Conservation (phyloP, 1,140 invertebrate species). For the Monomorium pharaonis region DNA sequence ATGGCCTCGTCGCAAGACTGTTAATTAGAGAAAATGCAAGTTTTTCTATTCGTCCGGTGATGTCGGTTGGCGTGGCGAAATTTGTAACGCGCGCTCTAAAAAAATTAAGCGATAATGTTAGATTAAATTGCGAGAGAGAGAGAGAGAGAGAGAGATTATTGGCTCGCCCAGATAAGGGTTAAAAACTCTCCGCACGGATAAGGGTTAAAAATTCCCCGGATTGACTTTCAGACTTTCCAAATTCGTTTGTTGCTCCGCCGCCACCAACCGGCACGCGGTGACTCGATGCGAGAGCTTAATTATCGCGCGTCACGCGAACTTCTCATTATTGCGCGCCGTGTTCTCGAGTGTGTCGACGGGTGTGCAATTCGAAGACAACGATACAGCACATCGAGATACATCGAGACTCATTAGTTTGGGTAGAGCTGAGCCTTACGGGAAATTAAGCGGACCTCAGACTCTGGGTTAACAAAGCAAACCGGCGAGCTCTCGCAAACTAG, state of each 20-base stretch:
- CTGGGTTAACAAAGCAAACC: constrained; percentile 6
- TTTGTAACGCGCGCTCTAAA: not conserved
- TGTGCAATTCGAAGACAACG: constrained; percentile 57
- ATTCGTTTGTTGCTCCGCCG: constrained; percentile 63
- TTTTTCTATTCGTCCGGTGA: not conserved
- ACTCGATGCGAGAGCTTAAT: constrained; percentile 65
- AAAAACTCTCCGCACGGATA: constrained; percentile 35
- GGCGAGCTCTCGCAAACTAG: not conserved
- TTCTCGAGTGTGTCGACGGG: constrained; percentile 59
- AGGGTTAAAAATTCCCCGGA: constrained; percentile 36
- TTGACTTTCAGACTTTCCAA: constrained; percentile 64
- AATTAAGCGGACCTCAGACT: constrained; percentile 39
- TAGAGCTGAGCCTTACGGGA: not conserved
- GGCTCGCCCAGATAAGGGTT: constrained; percentile 4
- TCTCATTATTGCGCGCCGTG: constrained; percentile 64
- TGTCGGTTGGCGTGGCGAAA: not conserved
- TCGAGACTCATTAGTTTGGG: constrained; percentile 27
- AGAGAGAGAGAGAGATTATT: not conserved
- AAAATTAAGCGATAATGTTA: constrained; percentile 13
- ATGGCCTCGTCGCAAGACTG: not conserved
- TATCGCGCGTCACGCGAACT: constrained; percentile 62
- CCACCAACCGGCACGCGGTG: constrained; percentile 22
- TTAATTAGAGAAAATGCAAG: constrained; percentile 56
- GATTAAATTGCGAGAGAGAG: not conserved
- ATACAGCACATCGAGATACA: constrained; percentile 7